A percentile compares a stretch with the other conserved stretches of the same genome.
phyloP scores from a whole-genome alignment of 2,888 invertebrate genomes.

The Alloplasta piceator region DNA sequence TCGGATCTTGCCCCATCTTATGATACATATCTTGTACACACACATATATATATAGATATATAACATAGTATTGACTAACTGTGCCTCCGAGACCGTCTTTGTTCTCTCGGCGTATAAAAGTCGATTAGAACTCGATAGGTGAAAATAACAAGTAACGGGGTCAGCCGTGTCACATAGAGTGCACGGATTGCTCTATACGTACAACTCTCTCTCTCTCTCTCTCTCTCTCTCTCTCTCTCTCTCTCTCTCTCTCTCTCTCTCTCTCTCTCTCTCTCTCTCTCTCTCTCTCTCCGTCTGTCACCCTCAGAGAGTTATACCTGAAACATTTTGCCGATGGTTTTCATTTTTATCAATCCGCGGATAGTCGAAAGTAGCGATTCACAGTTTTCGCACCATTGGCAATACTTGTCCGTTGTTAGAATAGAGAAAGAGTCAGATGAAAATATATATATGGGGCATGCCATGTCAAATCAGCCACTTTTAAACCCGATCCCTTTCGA shows the following conservation, averaged over 20 bases:
- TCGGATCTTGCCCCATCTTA: neutral
- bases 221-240: conserved; percentile 23
- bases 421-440: neutral
- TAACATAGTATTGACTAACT: conserved; percentile 2
- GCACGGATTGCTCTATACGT: conserved; percentile 28
- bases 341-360: neutral
- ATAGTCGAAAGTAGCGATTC: conserved; percentile 17
- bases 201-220: conserved; percentile 25
- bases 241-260: conserved; percentile 32
- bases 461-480: no score
- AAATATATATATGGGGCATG: conserved; percentile 15
- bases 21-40: conserved; percentile 6
- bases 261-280: conserved; percentile 31
- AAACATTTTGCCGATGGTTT: conserved; percentile 4
- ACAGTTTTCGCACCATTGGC: conserved; percentile 40
- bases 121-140: conserved; percentile 60
- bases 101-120: conserved; percentile 40
- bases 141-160: conserved; percentile 63
- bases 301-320: no score
- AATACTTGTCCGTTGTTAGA: conserved; percentile 23
- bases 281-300: conserved; percentile 7
- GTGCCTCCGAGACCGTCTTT: conserved; percentile 25
- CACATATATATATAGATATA: conserved; percentile 1
- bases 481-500: no score
- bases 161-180: conserved; percentile 57